Percentiles rank a stretch among this genome's conserved stretches.
phyloP scores from a whole-genome alignment of 2,888 invertebrate genomes.

The Thymelicus acteon region DNA sequence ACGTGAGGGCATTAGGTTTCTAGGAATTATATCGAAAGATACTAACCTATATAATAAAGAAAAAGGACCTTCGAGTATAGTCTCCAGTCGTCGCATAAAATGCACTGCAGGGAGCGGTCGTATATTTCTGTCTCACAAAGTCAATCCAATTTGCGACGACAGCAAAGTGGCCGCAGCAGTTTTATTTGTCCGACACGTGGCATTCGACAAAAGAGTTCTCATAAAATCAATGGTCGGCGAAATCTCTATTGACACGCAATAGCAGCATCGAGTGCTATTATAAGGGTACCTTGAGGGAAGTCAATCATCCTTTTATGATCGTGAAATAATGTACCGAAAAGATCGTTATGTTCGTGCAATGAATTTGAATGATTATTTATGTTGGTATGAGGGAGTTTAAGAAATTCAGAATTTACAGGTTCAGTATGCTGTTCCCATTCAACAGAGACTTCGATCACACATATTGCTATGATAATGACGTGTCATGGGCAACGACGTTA shows the following conservation, averaged over 20 bases:
- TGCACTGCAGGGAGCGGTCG: constrained; percentile 39
- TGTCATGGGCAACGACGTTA: constrained; percentile 22
- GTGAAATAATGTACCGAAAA: constrained; percentile 32
- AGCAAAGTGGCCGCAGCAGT: constrained; percentile 43
- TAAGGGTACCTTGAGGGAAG: constrained; percentile 32
- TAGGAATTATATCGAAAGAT: background rate
- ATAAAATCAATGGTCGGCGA: constrained; percentile 48
- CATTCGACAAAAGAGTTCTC: constrained; percentile 46
- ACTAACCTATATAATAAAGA: constrained; percentile 18
- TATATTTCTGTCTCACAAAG: constrained; percentile 41
- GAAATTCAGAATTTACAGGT: background rate
- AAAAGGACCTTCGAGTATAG: constrained; percentile 23
- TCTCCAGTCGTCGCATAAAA: constrained; percentile 39
- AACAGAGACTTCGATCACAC: constrained; percentile 12
- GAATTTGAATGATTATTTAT: constrained; percentile 18
- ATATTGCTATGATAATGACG: constrained; percentile 27
- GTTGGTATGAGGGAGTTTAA: background rate
- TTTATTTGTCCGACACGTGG: constrained; percentile 31
- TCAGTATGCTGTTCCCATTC: constrained; percentile 1
- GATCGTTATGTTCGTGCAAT: constrained; percentile 15
- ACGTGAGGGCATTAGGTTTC: background rate
- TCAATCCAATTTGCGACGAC: constrained; percentile 43
- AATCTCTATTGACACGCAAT: constrained; percentile 38
- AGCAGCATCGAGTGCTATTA: constrained; percentile 35
- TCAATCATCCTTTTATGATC: constrained; percentile 32